These are phyloP conservation scores for Cyphomyrus plagiostoma DNA, from an alignment of 2,113 vertebrate genomes.

Conservation along the genomic window DNA sequence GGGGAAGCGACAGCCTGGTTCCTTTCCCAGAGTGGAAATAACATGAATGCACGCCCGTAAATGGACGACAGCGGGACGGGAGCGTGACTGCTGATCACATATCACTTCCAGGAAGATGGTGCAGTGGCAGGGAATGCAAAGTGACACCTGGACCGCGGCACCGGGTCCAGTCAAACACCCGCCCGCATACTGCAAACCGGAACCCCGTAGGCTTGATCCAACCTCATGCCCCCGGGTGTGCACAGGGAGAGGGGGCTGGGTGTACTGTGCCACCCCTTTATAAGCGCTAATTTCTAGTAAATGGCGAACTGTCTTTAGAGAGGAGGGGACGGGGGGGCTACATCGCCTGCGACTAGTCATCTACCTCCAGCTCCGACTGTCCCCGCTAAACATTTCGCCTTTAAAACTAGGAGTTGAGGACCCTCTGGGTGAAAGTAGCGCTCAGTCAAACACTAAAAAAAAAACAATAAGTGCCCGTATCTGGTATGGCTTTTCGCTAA, in stretches of 20 bases:
- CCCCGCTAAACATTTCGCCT: not conserved
- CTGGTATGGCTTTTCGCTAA: not conserved
- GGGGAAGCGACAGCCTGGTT: not conserved
- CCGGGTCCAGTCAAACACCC: not conserved
- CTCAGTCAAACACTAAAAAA: not conserved
- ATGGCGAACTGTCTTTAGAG: not conserved
- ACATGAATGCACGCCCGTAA: not conserved
- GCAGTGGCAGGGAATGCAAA: not conserved
- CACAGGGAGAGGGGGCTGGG: not conserved
- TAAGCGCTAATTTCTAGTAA: not conserved
- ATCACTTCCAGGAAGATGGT: not conserved
- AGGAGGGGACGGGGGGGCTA: not conserved
- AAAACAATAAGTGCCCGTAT: not conserved
- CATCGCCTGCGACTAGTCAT: not conserved
- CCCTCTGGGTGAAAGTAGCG: not conserved
- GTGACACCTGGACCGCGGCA: not conserved
- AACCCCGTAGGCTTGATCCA: not conserved
- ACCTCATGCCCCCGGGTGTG: not conserved
- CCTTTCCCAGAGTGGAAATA: not conserved
- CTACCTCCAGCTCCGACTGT: not conserved
- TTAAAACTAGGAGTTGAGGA: not conserved
- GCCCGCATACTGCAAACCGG: not conserved
- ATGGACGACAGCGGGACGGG: not conserved
- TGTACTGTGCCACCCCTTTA: not conserved
- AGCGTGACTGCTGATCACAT: not conserved